Percentiles rank a stretch among this genome's conserved stretches.
Conservation (phyloP, 2,888 invertebrate species). For the Macrophya alboannulata region DNA sequence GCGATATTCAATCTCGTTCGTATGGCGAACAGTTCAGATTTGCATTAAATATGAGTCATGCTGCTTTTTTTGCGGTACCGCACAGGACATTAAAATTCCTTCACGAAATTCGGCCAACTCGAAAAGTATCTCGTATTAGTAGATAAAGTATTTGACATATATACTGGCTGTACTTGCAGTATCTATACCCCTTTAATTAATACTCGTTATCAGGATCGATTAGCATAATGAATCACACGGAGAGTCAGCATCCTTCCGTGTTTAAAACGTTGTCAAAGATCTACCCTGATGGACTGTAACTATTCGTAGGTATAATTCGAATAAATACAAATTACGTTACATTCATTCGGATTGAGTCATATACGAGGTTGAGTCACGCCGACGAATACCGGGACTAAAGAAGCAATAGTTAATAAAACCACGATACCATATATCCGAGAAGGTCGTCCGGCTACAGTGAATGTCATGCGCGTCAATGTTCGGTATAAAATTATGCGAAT, state of each 20-base stretch:
- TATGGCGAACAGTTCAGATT: neutral
- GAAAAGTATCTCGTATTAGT: neutral
- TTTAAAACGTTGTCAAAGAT: neutral
- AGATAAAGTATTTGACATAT: neutral
- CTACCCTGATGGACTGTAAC: neutral
- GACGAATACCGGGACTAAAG: conserved; percentile 40
- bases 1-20: neutral
- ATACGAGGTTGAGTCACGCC: conserved; percentile 30
- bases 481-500: neutral
- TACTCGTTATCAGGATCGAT: neutral
- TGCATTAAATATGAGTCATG: neutral
- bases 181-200: neutral
- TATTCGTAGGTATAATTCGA: neutral
- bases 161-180: neutral
- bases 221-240: conserved; percentile 5
- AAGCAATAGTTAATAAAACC: conserved; percentile 41
- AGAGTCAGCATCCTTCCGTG: conserved; percentile 28
- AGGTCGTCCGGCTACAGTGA: neutral
- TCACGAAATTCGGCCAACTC: neutral
- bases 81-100: conserved; percentile 5
- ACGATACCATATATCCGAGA: conserved; percentile 16
- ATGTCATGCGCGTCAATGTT: conserved; percentile 8
- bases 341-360: conserved; percentile 46
- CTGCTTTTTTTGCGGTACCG: neutral
- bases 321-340: neutral